Percentiles rank a stretch among this genome's conserved stretches.
These are phyloP conservation scores for Polyodon spathula DNA, from an alignment of 2,113 vertebrate genomes.

Conservation along the genomic window DNA sequence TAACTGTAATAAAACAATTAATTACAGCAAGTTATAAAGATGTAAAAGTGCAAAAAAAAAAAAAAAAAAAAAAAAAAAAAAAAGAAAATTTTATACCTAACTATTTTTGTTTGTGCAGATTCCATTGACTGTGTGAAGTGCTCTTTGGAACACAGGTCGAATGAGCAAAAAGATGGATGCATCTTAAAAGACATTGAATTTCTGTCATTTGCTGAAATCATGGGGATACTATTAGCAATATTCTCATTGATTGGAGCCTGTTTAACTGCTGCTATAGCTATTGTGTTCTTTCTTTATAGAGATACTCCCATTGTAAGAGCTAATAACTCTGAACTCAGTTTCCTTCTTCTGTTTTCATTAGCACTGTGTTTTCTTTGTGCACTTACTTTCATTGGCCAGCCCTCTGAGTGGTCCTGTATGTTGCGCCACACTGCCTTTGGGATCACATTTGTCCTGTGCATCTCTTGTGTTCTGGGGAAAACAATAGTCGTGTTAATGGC, in stretches of 20 bases:
- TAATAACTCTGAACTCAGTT: constrained; percentile 7
- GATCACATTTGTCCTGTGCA: constrained; percentile 3
- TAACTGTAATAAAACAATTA: neutral
- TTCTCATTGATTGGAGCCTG: neutral
- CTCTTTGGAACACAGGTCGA: neutral
- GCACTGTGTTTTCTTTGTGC: neutral
- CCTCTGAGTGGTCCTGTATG: constrained; percentile 5
- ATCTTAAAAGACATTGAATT: constrained; percentile 3
- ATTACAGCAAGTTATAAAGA: neutral
- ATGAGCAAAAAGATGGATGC: constrained; percentile 1
- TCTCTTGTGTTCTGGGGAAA: constrained; percentile 6
- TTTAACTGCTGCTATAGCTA: neutral
- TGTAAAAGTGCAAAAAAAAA: neutral
- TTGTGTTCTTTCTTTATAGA: neutral
- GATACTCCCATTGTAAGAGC: neutral
- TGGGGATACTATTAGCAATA: neutral
- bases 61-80: neutral
- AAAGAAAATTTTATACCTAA: too few relatives aligned
- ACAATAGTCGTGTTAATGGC: neutral
- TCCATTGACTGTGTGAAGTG: neutral
- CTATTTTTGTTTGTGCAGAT: neutral
- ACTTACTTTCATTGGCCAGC: constrained; percentile 4
- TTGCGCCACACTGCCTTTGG: constrained; percentile 6
- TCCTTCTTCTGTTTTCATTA: constrained; percentile 2
- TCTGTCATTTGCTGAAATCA: neutral